phyloP scores from a whole-genome alignment of 2,113 vertebrate species.

The Gnathonemus longibarbis region DNA sequence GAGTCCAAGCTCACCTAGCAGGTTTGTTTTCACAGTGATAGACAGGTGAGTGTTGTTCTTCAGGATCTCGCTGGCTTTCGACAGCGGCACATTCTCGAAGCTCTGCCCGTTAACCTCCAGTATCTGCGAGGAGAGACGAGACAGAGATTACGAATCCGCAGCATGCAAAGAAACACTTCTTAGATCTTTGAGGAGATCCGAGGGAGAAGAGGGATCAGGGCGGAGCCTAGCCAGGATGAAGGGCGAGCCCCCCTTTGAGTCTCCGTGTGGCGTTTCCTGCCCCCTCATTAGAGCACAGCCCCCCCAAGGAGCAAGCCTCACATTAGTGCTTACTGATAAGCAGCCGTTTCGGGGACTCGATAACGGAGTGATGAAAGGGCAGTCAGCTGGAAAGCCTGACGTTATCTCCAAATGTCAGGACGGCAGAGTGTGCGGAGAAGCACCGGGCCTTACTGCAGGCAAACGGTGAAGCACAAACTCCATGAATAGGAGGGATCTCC shows the following conservation, averaged over 20 bases:
- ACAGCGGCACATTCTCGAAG: conserved; percentile 95
- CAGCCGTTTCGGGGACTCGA: neutral
- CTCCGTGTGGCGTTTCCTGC: neutral
- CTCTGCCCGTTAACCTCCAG: conserved; percentile 98
- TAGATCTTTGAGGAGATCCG: neutral
- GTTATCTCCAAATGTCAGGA: neutral
- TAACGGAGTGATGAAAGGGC: neutral
- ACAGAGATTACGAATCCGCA: conserved; percentile 13
- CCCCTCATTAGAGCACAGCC: neutral
- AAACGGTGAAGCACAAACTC: neutral
- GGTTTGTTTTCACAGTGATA: conserved; percentile 99
- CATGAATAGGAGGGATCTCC: neutral
- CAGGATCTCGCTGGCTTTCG: conserved; percentile 96
- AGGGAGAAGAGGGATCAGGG: neutral
- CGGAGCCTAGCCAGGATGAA: neutral
- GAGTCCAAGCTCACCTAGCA: conserved; percentile 76
- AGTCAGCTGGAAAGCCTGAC: neutral
- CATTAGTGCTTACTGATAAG: neutral
- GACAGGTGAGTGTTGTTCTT: conserved; percentile 97
- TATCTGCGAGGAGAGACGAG: conserved; percentile 66
- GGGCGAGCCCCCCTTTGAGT: neutral
- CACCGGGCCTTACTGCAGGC: neutral
- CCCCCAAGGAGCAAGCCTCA: neutral
- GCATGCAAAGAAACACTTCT: neutral
- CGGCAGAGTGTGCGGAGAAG: neutral